These are phyloP conservation scores for Polyommatus icarus DNA, from an alignment of 2,888 invertebrate genomes.

Conservation along the genomic window DNA sequence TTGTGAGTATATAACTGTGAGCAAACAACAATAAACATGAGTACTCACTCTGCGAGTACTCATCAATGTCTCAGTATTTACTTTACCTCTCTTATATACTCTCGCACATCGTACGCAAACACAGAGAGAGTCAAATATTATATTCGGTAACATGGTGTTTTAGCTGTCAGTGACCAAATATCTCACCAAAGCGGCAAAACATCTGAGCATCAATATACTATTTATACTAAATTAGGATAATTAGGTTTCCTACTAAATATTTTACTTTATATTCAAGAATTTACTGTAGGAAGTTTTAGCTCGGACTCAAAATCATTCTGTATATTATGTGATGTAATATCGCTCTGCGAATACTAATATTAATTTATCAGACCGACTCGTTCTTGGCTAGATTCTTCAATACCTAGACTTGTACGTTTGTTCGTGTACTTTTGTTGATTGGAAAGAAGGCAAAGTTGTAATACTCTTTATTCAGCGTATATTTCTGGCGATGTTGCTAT, in stretches of 20 bases:
- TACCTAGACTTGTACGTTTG: neutral
- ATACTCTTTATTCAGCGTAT: no score
- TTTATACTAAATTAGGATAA: no score
- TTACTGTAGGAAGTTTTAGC: no score
- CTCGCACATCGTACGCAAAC: neutral
- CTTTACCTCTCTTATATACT: neutral
- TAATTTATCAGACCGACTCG: neutral
- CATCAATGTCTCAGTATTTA: neutral
- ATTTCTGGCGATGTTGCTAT: neutral
- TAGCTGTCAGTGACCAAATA: no score
- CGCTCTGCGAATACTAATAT: neutral
- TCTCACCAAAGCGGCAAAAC: no score
- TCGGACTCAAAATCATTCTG: neutral
- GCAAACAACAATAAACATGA: slow-evolving; percentile 4
- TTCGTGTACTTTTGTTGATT: no score
- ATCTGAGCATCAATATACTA: no score
- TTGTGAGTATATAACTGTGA: neutral
- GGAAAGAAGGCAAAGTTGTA: no score
- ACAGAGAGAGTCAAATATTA: neutral
- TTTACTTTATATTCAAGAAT: neutral
- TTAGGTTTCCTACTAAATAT: no score
- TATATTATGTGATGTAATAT: neutral
- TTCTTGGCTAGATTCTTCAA: no score
- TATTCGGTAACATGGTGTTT: neutral
- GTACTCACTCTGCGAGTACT: neutral